Percentiles rank a stretch among this genome's conserved stretches.
These are phyloP conservation scores for Agapornis canus DNA, from an alignment of 2,797 vertebrate species.

Conservation along the genomic window DNA sequence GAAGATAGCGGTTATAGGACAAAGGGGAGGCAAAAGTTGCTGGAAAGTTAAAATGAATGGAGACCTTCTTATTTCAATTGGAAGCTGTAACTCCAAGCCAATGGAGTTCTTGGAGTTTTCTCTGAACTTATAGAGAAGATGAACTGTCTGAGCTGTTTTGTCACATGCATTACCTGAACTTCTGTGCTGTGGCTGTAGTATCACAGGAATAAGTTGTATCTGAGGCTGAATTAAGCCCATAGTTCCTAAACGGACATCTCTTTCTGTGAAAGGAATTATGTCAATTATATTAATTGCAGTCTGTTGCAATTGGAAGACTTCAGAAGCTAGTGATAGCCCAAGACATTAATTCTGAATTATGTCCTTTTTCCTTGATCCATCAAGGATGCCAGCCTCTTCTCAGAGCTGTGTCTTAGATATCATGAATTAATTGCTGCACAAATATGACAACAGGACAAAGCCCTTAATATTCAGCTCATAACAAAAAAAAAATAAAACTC, in stretches of 20 bases:
- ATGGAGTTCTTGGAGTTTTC: background rate
- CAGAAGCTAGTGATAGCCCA: background rate
- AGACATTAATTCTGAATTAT: background rate
- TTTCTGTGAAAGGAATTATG: background rate
- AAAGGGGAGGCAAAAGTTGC: background rate
- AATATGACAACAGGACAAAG: slow-evolving; percentile 10
- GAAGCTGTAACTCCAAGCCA: background rate
- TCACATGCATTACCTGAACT: background rate
- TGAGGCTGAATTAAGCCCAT: background rate
- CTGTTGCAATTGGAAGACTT: background rate
- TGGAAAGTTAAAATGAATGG: background rate
- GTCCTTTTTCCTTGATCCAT: background rate
- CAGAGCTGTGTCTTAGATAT: background rate
- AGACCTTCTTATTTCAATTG: background rate
- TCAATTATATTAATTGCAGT: background rate
- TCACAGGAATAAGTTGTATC: background rate
- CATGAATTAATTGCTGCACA: background rate
- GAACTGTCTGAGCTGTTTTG: background rate
- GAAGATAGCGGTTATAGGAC: background rate
- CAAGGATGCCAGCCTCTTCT: background rate
- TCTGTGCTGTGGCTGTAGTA: background rate
- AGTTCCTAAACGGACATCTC: background rate
- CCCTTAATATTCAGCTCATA: background rate
- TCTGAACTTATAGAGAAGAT: background rate
- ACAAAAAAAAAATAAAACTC: background rate